Base-by-base conservation (phyloP, 2,888 invertebrate species). In the Drosophila barbarae region DNA sequence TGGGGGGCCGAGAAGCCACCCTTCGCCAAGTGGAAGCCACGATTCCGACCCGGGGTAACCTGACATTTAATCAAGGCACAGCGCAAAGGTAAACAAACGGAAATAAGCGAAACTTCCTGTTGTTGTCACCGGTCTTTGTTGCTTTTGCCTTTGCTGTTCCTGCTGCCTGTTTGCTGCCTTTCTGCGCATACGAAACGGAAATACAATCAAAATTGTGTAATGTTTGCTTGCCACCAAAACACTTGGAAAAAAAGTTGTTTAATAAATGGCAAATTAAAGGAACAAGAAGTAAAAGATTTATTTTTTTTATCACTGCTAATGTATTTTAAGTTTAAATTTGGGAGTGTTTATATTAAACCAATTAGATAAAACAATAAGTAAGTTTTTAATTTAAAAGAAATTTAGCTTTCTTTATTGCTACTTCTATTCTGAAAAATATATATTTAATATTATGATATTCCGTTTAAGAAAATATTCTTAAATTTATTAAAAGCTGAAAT, bases 21-120 rank as follows among this genome's bases (percentile, higher is more conserved):
- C 72, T 65, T 66, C 58, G 49, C 64, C 60, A 69, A 65, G 59
- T 64, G 38, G 44, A 46, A 39, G 39, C 51, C 42, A 30, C 47
- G 23, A 46, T 39, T 23, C 44, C 60, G 46, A 56, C 30, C 41
- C 26, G 36, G 52, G 60, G 61, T 61, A 50, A 61, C 66, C 82
- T 80, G 84, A 84, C 84, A 82, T 80, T 80, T 80, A 80, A 80
- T 80, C 79, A 80, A 80, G 83, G 79, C 69, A 44, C 69, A 84
- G 77, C 79, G 76, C 72, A 76, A 74, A 84, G 79, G 84, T 85
- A 81, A 81, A 81, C 76, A 81, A 85, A 83, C 84, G 81, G 81
- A 81, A 85, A 81, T 85, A 79, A 85, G 81, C 85, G 84, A 84
- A 85, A 76, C 81, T 81, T 81, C 81, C 81, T 75, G 85, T 76